Percentiles rank a stretch among this genome's conserved stretches.
Evolutionary conservation across 2,888 invertebrate species (phyloP).

Genomic region (Dendrolimus pini): DNA sequence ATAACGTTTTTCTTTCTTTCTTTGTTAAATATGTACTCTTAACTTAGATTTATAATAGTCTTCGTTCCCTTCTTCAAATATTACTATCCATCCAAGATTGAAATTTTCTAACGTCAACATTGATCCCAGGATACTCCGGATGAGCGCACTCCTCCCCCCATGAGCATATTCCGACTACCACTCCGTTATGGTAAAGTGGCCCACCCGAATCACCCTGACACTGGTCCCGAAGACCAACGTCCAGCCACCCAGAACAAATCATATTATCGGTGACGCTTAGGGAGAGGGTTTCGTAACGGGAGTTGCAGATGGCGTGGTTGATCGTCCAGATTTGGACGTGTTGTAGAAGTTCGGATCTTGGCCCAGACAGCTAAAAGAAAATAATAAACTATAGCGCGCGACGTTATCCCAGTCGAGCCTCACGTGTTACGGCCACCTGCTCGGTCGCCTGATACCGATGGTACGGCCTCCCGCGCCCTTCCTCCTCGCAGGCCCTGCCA

Average conservation of each 20-base stretch:
- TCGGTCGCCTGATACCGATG: too few species aligned
- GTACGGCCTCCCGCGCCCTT: too few species aligned
- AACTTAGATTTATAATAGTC: too few species aligned
- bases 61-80: too few species aligned
- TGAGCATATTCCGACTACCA: constrained; percentile 15
- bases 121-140: neutral
- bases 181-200: constrained; percentile 18
- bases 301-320: neutral
- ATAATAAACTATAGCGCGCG: neutral
- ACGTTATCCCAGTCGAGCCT: too few species aligned
- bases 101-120: neutral
- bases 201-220: constrained; percentile 26
- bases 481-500: too few species aligned
- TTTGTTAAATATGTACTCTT: too few species aligned
- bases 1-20: too few species aligned
- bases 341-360: neutral
- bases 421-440: too few species aligned
- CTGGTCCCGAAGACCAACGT: constrained; percentile 27
- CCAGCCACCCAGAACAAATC: constrained; percentile 16
- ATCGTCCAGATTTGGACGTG: constrained; percentile 2
- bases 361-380: neutral
- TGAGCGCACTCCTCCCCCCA: neutral
- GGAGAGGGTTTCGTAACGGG: neutral
- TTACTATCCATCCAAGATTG: too few species aligned
- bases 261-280: neutral